Conservation (phyloP, 2,113 vertebrate genomes). For the Sus scrofa region T2T-Sscrofa CM000813.6:47175501-47176000, state of each 20-base stretch:
- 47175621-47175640: too few species aligned
- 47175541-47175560: too few species aligned
- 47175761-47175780: not conserved
- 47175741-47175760: not conserved
- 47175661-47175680: not conserved
- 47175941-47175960: conserved; percentile 28
- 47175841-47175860: not conserved
- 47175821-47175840: not conserved
- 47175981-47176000: conserved; percentile 56
- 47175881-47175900: conserved; percentile 52
- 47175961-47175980: conserved; percentile 33
- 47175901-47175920: not conserved
- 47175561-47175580: too few species aligned
- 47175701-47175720: not conserved
- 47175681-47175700: not conserved
- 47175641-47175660: not conserved
- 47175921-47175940: conserved; percentile 36
- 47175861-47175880: not conserved
- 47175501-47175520: too few species aligned
- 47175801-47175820: not conserved
- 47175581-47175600: too few species aligned
- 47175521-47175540: too few species aligned
- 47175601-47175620: too few species aligned
- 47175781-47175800: not conserved
- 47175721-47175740: not conserved